Evolutionary conservation across 2,888 invertebrate genomes (phyloP).

Genomic region (Xylophagus ater): DNA sequence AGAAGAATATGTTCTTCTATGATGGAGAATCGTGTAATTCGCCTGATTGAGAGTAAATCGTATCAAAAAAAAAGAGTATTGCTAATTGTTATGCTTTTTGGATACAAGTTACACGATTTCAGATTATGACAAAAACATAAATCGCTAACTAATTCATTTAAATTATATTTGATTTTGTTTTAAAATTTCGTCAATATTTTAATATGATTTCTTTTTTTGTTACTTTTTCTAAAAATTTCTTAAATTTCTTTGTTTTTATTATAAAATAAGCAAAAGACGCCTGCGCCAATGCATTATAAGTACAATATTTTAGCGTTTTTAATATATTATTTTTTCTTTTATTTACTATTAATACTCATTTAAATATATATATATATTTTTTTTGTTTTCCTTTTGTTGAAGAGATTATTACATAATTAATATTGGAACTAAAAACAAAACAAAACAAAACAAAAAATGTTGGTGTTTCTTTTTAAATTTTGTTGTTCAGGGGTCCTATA

Average conservation of each 20-base stretch:
- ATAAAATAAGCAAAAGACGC: slow-evolving; percentile 18
- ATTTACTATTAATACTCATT: too few species aligned
- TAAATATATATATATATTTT: slow-evolving; percentile 10
- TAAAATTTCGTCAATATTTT: slow-evolving; percentile 8
- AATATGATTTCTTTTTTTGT: slow-evolving; percentile 3
- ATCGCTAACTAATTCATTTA: neutral
- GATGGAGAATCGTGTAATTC: too few species aligned
- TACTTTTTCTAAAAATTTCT: slow-evolving; percentile 13
- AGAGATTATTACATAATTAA: slow-evolving; percentile 8
- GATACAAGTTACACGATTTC: too few species aligned
- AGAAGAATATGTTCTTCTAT: too few species aligned
- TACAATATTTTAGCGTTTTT: slow-evolving; percentile 5
- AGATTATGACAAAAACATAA: too few species aligned
- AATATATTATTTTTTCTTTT: slow-evolving; percentile 6
- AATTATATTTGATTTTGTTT: neutral
- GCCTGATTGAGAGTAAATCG: too few species aligned
- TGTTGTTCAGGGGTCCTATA: too few species aligned
- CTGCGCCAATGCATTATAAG: slow-evolving; percentile 15
- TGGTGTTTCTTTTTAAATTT: too few species aligned
- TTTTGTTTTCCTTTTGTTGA: slow-evolving; percentile 9
- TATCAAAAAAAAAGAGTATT: too few species aligned
- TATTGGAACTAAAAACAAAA: too few species aligned
- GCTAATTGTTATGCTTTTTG: too few species aligned
- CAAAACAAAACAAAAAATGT: too few species aligned
- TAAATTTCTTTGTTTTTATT: slow-evolving; percentile 12